Evolutionary conservation across 1,140 invertebrate species (phyloP).

Genomic region (Plutomurus gul): DNA sequence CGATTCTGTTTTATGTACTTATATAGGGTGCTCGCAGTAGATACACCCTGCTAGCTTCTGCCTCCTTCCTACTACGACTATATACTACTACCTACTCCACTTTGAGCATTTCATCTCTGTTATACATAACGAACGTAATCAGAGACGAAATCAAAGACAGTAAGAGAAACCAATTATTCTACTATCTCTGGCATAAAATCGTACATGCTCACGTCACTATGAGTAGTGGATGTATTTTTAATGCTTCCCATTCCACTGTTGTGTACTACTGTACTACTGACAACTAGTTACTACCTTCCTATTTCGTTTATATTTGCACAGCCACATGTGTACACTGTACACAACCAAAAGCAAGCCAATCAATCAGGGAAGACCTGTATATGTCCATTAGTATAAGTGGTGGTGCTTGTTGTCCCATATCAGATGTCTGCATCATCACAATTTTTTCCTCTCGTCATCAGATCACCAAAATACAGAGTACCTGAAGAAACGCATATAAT

Average conservation of each 20-base stretch:
- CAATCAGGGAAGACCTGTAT: neutral
- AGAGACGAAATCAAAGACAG: slow-evolving; percentile 14
- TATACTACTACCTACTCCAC: neutral
- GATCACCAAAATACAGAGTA: neutral
- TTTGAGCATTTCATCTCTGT: neutral
- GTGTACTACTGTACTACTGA: neutral
- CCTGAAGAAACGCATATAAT: too few relatives aligned
- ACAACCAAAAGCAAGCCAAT: slow-evolving; percentile 12
- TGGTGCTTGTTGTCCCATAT: neutral
- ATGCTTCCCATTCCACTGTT: neutral
- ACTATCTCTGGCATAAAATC: neutral
- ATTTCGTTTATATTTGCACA: neutral
- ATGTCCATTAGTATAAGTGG: neutral
- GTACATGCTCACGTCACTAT: neutral
- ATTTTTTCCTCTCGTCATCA: neutral
- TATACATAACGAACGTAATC: neutral
- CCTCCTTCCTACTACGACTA: too few relatives aligned
- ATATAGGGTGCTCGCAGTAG: neutral
- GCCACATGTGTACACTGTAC: neutral
- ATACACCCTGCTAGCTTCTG: too few relatives aligned
- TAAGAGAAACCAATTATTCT: neutral
- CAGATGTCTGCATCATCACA: neutral
- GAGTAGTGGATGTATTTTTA: neutral
- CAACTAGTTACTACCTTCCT: neutral
- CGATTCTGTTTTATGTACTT: neutral